Percentiles rank a stretch among this genome's conserved stretches.
Conservation (phyloP, 2,888 invertebrate species). For the Ormyrus pomaceus region DNA sequence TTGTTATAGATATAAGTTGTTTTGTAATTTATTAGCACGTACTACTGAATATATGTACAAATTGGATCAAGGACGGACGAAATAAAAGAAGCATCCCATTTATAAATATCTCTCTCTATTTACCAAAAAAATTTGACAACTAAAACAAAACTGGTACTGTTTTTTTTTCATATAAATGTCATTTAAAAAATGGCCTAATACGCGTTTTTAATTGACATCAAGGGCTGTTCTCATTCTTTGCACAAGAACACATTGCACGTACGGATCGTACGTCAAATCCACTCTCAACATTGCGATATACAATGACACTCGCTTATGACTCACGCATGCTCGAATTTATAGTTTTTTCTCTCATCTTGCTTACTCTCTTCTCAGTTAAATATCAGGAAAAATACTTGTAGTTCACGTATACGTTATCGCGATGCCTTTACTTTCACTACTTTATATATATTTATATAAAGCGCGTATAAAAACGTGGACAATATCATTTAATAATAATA, state of each 20-base stretch:
- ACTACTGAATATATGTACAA: not conserved
- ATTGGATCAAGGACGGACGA: slow-evolving; percentile 13
- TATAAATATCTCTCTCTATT: slow-evolving; percentile 30
- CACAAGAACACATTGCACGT: slow-evolving; percentile 14
- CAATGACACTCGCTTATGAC: not conserved
- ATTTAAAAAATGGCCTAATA: slow-evolving; percentile 7
- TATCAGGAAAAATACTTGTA: slow-evolving; percentile 25
- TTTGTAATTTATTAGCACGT: not conserved
- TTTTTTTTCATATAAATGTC: slow-evolving; percentile 4
- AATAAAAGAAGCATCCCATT: slow-evolving; percentile 27
- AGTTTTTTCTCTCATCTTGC: not conserved
- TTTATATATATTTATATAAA: slow-evolving; percentile 11
- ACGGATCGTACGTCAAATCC: not conserved
- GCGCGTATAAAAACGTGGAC: slow-evolving; percentile 31
- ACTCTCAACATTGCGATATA: slow-evolving; percentile 4
- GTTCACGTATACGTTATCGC: not conserved
- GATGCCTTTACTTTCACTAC: not conserved
- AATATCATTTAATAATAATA: slow-evolving; percentile 25
- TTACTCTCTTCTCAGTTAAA: too few species aligned
- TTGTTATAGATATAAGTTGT: not conserved
- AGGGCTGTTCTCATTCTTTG: slow-evolving; percentile 17
- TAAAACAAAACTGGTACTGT: slow-evolving; percentile 4
- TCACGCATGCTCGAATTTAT: not conserved
- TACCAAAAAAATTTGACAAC: slow-evolving; percentile 27
- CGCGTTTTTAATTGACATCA: slow-evolving; percentile 24